A percentile compares a stretch with the other conserved stretches of the same genome.
These are phyloP conservation scores for Herminia tarsipennalis DNA, from an alignment of 2,888 invertebrate genomes.

Conservation along the genomic window DNA sequence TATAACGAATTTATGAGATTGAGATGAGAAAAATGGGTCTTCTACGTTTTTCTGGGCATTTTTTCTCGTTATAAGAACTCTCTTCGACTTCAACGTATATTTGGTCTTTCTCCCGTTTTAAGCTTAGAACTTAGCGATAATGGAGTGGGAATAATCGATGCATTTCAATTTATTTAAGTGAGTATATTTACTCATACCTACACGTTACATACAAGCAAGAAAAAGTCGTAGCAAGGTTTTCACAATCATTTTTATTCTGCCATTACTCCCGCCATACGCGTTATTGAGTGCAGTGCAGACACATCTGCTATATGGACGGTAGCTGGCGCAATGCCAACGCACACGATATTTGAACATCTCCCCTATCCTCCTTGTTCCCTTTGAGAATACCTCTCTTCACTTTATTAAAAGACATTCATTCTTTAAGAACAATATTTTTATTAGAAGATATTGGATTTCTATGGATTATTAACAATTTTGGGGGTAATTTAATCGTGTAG, in stretches of 20 bases:
- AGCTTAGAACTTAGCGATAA: too few species aligned
- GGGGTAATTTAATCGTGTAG: neutral
- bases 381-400: constrained; percentile 13
- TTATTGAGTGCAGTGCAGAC: constrained; percentile 36
- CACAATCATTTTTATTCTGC: constrained; percentile 36
- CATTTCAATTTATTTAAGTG: too few species aligned
- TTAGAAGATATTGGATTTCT: constrained; percentile 7
- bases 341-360: constrained; percentile 27
- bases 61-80: too few species aligned
- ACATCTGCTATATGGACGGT: constrained; percentile 21
- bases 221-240: neutral
- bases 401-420: constrained; percentile 35
- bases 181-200: too few species aligned
- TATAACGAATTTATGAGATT: too few species aligned
- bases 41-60: too few species aligned
- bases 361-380: constrained; percentile 21
- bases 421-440: constrained; percentile 12
- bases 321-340: constrained; percentile 45
- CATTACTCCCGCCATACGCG: constrained; percentile 34
- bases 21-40: too few species aligned
- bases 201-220: neutral
- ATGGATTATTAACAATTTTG: constrained; percentile 1
- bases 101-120: too few species aligned
- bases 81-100: too few species aligned
- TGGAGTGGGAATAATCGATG: too few species aligned